Conservation (phyloP, 2,113 vertebrate genomes). For the Thamnaconus septentrionalis region DNA sequence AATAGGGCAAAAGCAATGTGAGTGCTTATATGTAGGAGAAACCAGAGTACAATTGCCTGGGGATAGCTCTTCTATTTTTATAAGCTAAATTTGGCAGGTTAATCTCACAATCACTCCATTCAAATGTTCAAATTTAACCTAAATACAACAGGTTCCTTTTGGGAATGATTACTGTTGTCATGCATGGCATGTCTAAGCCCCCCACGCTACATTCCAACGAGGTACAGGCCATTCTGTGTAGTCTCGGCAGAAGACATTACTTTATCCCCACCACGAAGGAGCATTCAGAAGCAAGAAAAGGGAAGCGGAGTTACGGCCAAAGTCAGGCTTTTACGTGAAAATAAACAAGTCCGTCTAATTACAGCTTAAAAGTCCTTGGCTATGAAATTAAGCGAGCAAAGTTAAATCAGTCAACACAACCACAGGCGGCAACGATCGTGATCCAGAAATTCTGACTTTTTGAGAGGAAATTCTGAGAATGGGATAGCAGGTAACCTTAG, state of each 20-base stretch:
- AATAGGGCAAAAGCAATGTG: constrained; percentile 28
- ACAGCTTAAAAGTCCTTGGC: too few relatives aligned
- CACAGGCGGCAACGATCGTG: too few relatives aligned
- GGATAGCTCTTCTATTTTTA: constrained; percentile 23
- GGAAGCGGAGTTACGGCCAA: too few relatives aligned
- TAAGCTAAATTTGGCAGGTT: constrained; percentile 20
- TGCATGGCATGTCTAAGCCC: too few relatives aligned
- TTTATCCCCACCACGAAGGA: neutral
- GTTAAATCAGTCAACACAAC: too few relatives aligned
- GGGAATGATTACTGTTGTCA: neutral
- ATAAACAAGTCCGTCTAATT: too few relatives aligned
- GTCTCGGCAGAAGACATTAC: neutral
- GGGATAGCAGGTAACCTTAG: too few relatives aligned
- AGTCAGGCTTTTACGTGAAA: too few relatives aligned
- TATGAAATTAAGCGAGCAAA: too few relatives aligned
- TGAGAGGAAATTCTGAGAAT: too few relatives aligned
- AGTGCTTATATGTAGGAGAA: constrained; percentile 24
- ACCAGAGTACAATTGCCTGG: constrained; percentile 18
- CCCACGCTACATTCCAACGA: neutral
- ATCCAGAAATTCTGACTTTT: too few relatives aligned
- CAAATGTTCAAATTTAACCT: constrained; percentile 27
- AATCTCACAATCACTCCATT: constrained; percentile 13
- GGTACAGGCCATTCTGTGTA: neutral
- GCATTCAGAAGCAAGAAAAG: neutral
- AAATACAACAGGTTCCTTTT: neutral